Percentiles rank a stretch among this genome's conserved stretches.
phyloP scores from a whole-genome alignment of 2,888 invertebrate species.

The Hermaeophaga mercurialis region DNA sequence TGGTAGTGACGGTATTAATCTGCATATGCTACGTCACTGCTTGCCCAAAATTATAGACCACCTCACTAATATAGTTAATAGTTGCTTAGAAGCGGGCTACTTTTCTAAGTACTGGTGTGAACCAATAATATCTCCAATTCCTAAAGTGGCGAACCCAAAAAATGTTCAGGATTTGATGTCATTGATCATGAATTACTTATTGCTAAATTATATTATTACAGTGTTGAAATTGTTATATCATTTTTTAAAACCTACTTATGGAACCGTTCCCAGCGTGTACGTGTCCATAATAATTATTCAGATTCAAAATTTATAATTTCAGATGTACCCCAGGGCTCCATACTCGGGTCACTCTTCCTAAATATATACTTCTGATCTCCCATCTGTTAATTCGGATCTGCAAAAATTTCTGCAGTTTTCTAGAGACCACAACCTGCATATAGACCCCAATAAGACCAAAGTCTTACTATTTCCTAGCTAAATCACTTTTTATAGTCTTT shows the following conservation, averaged over 20 bases:
- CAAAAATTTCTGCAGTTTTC: background rate
- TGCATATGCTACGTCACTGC: too few species aligned
- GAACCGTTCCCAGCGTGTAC: background rate
- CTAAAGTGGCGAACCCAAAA: too few species aligned
- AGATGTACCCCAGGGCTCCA: background rate
- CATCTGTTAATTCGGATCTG: background rate
- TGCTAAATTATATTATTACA: background rate
- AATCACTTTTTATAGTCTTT: too few species aligned
- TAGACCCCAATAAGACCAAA: too few species aligned
- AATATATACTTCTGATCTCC: background rate
- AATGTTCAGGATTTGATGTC: background rate
- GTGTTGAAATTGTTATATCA: background rate
- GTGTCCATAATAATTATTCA: background rate
- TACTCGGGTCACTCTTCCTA: background rate
- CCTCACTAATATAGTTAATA: too few species aligned
- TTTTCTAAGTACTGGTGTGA: too few species aligned
- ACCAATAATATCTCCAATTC: too few species aligned
- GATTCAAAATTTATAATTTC: background rate
- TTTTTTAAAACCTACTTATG: background rate
- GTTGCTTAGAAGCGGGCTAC: too few species aligned
- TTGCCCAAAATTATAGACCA: too few species aligned
- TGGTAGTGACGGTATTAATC: too few species aligned
- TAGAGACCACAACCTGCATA: background rate
- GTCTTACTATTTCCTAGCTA: too few species aligned
- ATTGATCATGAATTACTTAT: background rate